A percentile compares a stretch with the other conserved stretches of the same genome.
These are phyloP conservation scores for Branchellion lobata DNA, from an alignment of 2,888 invertebrate species.

Conservation along the genomic window DNA sequence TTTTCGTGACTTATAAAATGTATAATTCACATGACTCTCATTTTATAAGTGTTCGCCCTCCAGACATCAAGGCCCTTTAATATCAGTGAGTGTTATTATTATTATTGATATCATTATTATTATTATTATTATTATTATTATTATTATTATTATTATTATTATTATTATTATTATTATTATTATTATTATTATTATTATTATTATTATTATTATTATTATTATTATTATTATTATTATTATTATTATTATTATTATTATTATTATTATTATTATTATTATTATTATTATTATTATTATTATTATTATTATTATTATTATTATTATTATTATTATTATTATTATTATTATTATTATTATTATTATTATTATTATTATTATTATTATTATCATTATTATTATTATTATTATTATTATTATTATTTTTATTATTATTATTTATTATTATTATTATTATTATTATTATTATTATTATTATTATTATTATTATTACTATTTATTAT, in stretches of 20 bases:
- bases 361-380: neutral
- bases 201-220: no score
- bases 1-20: no score
- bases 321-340: neutral
- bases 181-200: no score
- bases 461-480: slow-evolving; percentile 32
- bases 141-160: no score
- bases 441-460: neutral
- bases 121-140: no score
- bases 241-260: slow-evolving; percentile 23
- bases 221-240: no score
- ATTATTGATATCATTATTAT: no score
- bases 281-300: slow-evolving; percentile 22
- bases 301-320: slow-evolving; percentile 27
- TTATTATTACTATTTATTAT: slow-evolving; percentile 24
- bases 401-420: neutral
- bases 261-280: slow-evolving; percentile 31
- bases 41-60: no score
- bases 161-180: no score
- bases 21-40: no score
- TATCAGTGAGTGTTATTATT: no score
- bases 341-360: neutral
- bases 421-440: neutral
- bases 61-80: no score
- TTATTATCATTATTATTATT: neutral